phyloP scores from a whole-genome alignment of 1,140 invertebrate genomes.

The Melitaea cinxia region DNA sequence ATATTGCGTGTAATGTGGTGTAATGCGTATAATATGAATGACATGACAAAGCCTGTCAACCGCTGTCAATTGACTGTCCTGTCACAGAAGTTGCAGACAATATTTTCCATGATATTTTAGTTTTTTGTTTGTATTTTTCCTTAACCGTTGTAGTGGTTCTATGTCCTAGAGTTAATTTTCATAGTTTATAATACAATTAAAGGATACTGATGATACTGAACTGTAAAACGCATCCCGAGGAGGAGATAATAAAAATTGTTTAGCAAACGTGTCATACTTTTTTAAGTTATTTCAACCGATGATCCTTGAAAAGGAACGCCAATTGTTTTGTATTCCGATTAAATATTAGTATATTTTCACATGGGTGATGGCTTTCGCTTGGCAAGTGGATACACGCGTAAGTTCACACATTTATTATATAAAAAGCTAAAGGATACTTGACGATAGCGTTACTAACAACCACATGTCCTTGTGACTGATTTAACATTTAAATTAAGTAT shows the following conservation, averaged over 20 bases:
- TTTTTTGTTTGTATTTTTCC: conserved; percentile 75
- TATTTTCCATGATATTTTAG: conserved; percentile 72
- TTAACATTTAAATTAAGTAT: conserved; percentile 59
- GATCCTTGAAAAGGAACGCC: conserved; percentile 67
- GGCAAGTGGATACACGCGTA: conserved; percentile 79
- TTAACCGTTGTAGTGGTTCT: conserved; percentile 64
- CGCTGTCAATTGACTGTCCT: conserved; percentile 64
- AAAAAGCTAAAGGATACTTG: conserved; percentile 8
- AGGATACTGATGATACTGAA: conserved; percentile 57
- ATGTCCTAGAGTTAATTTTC: conserved; percentile 61
- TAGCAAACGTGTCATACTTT: conserved; percentile 75
- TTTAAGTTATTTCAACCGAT: conserved; percentile 69
- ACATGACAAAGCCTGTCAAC: conserved; percentile 53
- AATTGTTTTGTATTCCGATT: conserved; percentile 68
- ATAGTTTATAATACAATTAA: conserved; percentile 50
- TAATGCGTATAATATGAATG: conserved; percentile 55
- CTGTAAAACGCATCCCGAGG: conserved; percentile 45
- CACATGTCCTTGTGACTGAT: conserved; percentile 68
- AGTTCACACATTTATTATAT: conserved; percentile 42
- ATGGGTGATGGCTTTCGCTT: conserved; percentile 82
- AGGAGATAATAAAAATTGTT: conserved; percentile 52
- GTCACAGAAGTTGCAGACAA: conserved; percentile 57
- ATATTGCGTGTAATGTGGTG: conserved; percentile 48
- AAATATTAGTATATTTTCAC: conserved; percentile 74
- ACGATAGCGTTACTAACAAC: conserved; percentile 35